Percentiles rank a stretch among this genome's conserved stretches.
phyloP scores from a whole-genome alignment of 2,888 invertebrate genomes.

The Volucella bombylans region DNA sequence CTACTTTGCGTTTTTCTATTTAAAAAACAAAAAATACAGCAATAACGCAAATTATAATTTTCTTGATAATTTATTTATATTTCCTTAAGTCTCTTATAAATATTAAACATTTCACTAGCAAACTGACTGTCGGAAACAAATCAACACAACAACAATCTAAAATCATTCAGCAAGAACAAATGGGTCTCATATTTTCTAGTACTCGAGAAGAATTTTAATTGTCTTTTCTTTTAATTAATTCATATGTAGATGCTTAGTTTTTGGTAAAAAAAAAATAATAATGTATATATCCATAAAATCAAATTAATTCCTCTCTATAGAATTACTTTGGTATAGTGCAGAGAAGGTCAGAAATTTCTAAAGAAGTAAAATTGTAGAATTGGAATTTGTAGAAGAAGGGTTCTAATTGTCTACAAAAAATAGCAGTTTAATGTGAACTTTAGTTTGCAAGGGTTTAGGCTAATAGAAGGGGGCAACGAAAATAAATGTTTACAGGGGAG shows the following conservation, averaged over 20 bases:
- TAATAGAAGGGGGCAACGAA: constrained; percentile 25
- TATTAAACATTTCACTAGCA: constrained; percentile 60
- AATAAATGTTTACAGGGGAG: constrained; percentile 46
- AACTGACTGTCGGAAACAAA: constrained; percentile 71
- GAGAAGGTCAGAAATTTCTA: constrained; percentile 60
- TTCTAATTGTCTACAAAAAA: constrained; percentile 59
- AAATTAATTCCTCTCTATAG: constrained; percentile 46
- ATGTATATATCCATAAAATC: constrained; percentile 22
- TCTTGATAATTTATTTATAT: constrained; percentile 18
- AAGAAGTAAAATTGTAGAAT: constrained; percentile 50
- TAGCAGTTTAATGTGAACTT: constrained; percentile 64
- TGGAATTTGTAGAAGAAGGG: constrained; percentile 31
- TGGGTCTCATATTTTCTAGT: constrained; percentile 32
- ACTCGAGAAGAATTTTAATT: constrained; percentile 40
- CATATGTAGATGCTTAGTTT: constrained; percentile 34
- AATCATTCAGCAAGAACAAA: constrained; percentile 70
- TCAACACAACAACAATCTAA: constrained; percentile 70
- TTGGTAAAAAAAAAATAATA: constrained; percentile 34
- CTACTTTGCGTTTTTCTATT: constrained; percentile 22
- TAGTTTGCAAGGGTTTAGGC: constrained; percentile 46
- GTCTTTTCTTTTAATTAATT: constrained; percentile 39
- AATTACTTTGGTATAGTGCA: constrained; percentile 55
- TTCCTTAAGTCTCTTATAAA: neutral
- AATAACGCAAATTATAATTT: constrained; percentile 23
- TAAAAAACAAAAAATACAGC: neutral